phyloP scores from a whole-genome alignment of 92 coral and sea anemone species.

The Actinostola sp. region DNA sequence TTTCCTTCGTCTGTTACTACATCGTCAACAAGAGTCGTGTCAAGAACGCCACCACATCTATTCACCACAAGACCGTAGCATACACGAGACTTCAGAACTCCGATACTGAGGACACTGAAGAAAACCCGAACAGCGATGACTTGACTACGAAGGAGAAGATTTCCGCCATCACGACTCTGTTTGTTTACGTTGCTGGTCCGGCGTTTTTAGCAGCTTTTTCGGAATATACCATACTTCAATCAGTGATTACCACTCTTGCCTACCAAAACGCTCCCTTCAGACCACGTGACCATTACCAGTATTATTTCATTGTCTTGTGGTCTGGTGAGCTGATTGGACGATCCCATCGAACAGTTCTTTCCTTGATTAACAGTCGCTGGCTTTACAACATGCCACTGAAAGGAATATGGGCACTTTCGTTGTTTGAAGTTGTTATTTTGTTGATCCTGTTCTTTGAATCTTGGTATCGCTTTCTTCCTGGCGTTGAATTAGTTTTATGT shows the following conservation, averaged over 20 bases:
- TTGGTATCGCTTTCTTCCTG: conserved; percentile 79
- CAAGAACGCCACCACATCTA: background rate
- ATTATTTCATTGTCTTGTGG: conserved; percentile 63
- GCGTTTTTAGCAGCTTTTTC: conserved; percentile 69
- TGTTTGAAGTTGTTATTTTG: conserved; percentile 60
- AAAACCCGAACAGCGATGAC: background rate
- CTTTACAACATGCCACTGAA: conserved; percentile 55
- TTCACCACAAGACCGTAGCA: conserved; percentile 14
- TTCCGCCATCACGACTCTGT: conserved; percentile 55
- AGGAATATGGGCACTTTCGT: conserved; percentile 66
- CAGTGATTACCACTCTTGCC: conserved; percentile 74
- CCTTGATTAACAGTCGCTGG: conserved; percentile 53
- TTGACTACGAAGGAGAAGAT: conserved; percentile 60
- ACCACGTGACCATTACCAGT: conserved; percentile 86
- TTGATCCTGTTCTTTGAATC: conserved; percentile 61
- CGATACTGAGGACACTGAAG: background rate
- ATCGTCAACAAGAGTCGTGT: conserved; percentile 62
- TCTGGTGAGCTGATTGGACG: conserved; percentile 71
- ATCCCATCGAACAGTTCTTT: conserved; percentile 64
- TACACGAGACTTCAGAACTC: conserved; percentile 50
- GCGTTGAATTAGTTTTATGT: conserved; percentile 58
- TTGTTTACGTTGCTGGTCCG: conserved; percentile 49
- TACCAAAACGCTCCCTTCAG: conserved; percentile 78
- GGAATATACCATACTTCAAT: conserved; percentile 70
- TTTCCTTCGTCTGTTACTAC: conserved; percentile 67